Evolutionary conservation across 2,888 invertebrate species (phyloP).

Genomic region (Stenoptilia bipunctidactyla): DNA sequence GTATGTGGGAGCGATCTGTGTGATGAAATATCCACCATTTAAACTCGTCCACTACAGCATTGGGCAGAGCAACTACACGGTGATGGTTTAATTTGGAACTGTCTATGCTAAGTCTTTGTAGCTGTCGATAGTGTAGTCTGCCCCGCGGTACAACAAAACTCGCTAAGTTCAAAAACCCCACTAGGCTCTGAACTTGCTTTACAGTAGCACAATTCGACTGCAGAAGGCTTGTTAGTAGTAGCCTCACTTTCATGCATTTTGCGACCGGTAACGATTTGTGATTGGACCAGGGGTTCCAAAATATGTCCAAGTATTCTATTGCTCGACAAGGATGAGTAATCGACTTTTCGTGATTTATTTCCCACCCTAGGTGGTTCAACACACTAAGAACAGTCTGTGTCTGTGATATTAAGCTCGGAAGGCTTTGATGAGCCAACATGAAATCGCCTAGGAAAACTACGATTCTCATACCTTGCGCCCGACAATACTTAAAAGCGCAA

Average conservation of each 20-base stretch:
- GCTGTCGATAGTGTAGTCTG: conserved; percentile 15
- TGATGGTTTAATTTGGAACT: conserved; percentile 2
- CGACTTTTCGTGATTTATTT: conserved; percentile 13
- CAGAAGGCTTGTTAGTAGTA: conserved; percentile 5
- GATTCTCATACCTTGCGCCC: not conserved
- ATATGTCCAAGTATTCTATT: conserved; percentile 13
- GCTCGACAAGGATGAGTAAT: conserved; percentile 7
- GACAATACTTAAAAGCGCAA: conserved; percentile 12
- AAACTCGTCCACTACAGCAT: conserved; percentile 5
- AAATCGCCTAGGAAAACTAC: conserved; percentile 1
- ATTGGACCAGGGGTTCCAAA: conserved; percentile 15
- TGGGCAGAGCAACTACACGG: conserved; percentile 3
- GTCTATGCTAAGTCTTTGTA: conserved; percentile 11
- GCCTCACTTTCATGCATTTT: conserved; percentile 6
- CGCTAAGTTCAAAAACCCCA: conserved; percentile 18
- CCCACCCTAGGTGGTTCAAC: conserved; percentile 10
- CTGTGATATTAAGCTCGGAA: not conserved
- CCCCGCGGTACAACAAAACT: conserved; percentile 18
- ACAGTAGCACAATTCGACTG: conserved; percentile 3
- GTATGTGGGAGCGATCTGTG: conserved; percentile 6
- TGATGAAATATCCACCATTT: conserved; percentile 17
- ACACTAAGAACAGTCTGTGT: not conserved
- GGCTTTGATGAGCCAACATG: not conserved
- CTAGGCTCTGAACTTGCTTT: conserved; percentile 15
- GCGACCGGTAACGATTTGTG: conserved; percentile 10